Evolutionary conservation across 2,113 vertebrate genomes (phyloP).

Genomic region (Ramphastos sulfuratus): DNA sequence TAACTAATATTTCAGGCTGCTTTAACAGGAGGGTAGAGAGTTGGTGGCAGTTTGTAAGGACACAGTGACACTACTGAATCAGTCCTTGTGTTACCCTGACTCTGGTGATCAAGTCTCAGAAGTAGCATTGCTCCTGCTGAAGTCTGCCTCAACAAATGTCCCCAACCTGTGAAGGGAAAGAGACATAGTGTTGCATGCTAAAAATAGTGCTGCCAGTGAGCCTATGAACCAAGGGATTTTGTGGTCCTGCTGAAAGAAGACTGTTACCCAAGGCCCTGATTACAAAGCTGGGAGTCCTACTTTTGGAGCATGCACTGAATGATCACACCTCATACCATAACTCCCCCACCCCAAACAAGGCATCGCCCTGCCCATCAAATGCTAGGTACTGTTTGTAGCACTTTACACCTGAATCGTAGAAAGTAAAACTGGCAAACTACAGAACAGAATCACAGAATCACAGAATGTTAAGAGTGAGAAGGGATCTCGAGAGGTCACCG

Average conservation of each 20-base stretch:
- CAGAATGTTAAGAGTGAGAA: too few relatives aligned
- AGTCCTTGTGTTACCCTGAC: background rate
- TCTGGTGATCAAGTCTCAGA: background rate
- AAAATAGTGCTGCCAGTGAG: background rate
- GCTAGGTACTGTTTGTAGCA: background rate
- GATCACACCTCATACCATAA: background rate
- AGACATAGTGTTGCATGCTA: background rate
- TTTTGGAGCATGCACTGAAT: rapidly evolving
- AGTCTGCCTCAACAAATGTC: background rate
- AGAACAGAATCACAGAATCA: background rate
- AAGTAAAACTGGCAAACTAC: background rate
- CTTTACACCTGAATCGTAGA: background rate
- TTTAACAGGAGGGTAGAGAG: background rate
- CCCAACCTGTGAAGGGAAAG: background rate
- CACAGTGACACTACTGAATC: background rate
- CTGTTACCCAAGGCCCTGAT: background rate
- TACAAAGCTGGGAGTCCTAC: background rate
- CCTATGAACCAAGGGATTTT: background rate
- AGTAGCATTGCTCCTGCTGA: background rate
- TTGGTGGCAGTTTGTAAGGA: background rate
- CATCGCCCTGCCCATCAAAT: background rate
- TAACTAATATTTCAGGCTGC: constrained; percentile 30
- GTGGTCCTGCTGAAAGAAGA: background rate
- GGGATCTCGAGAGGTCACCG: too few relatives aligned
- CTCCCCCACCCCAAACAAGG: background rate